A percentile compares a stretch with the other conserved stretches of the same genome.
Conservation (phyloP, 2,888 invertebrate genomes). For the Sphinx pinastri region DNA sequence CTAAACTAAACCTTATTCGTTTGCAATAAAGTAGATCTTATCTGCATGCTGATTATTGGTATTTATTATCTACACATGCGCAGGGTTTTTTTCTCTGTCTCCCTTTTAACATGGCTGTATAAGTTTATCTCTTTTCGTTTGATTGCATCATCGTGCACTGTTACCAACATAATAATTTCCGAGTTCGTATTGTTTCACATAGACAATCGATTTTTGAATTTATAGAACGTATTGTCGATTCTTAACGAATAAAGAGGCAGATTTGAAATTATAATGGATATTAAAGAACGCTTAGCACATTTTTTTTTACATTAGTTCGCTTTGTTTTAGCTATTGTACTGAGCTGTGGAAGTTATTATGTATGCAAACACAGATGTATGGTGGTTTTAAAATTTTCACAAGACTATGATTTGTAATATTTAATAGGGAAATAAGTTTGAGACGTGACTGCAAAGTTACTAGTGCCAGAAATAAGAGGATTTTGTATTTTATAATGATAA, state of each 20-base stretch:
- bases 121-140: constrained; percentile 34
- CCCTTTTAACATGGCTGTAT: background rate
- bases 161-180: constrained; percentile 40
- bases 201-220: background rate
- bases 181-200: background rate
- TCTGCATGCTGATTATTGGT: constrained; percentile 26
- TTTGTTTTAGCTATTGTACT: too few relatives aligned
- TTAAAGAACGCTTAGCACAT: too few relatives aligned
- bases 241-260: background rate
- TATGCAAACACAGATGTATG: too few relatives aligned
- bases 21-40: fast-evolving
- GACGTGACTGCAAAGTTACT: too few relatives aligned
- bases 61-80: constrained; percentile 2
- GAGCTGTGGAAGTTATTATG: too few relatives aligned
- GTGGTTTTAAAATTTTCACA: too few relatives aligned
- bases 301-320: too few relatives aligned
- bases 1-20: constrained; percentile 23
- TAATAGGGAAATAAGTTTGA: too few relatives aligned
- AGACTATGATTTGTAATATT: too few relatives aligned
- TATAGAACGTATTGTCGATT: background rate
- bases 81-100: constrained; percentile 31
- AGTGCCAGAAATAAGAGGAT: too few relatives aligned
- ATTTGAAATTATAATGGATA: background rate
- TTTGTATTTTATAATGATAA: too few relatives aligned
- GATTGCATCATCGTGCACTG: constrained; percentile 33